A percentile compares a stretch with the other conserved stretches of the same genome.
These are phyloP conservation scores for Bombus sibiricus DNA, from an alignment of 1,140 invertebrate genomes.

Conservation along the genomic window DNA sequence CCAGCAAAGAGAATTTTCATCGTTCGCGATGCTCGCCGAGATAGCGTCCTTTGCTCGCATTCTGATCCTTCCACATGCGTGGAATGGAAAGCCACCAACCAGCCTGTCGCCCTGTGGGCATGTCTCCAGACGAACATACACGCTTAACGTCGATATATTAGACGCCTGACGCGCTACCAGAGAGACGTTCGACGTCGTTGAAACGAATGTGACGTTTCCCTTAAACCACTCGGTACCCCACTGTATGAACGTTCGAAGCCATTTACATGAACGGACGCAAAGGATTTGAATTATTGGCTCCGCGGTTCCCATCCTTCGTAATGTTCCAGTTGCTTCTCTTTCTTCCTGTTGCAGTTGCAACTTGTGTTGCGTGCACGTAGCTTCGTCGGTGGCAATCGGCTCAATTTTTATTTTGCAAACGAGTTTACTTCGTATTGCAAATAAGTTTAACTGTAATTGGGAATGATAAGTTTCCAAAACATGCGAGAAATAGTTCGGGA, in stretches of 20 bases:
- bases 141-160: conserved; percentile 71
- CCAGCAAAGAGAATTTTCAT: conserved; percentile 68
- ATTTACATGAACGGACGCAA: conserved; percentile 26
- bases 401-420: too few species aligned
- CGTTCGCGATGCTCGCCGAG: conserved; percentile 43
- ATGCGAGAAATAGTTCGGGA: too few species aligned
- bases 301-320: not conserved
- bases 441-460: too few species aligned
- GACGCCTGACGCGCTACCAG: conserved; percentile 61
- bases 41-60: conserved; percentile 71
- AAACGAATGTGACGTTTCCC: conserved; percentile 43
- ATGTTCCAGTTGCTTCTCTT: not conserved
- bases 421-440: too few species aligned
- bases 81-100: conserved; percentile 20
- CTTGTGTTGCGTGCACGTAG: not conserved
- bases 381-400: too few species aligned
- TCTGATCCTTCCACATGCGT: conserved; percentile 70
- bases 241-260: conserved; percentile 9
- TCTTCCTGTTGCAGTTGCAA: not conserved
- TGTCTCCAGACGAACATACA: conserved; percentile 57
- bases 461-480: too few species aligned
- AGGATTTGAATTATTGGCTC: conserved; percentile 41
- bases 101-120: conserved; percentile 13
- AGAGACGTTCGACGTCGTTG: conserved; percentile 40
- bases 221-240: not conserved